Conservation (phyloP, 2,113 vertebrate genomes). For the Peucedramus taeniatus region DNA sequence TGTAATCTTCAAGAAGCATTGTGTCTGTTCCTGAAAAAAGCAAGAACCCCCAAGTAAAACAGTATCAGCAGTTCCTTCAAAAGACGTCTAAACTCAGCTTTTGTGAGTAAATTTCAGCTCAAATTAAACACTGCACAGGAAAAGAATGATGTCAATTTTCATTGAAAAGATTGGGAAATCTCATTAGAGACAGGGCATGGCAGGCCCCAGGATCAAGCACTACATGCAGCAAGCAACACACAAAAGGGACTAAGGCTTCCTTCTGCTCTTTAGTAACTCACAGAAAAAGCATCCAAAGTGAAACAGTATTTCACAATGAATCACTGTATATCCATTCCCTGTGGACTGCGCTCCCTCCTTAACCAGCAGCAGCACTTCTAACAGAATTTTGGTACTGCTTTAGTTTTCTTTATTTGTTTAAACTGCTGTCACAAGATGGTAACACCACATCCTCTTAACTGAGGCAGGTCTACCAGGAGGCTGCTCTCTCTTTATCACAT, state of each 20-base stretch:
- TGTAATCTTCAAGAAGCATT: constrained; percentile 90
- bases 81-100: background rate
- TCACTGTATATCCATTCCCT: background rate
- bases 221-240: background rate
- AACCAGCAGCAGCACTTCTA: background rate
- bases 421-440: background rate
- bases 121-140: background rate
- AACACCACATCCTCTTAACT: background rate
- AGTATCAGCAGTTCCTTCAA: background rate
- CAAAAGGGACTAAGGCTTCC: background rate
- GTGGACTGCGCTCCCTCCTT: background rate
- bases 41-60: background rate
- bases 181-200: background rate
- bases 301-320: background rate
- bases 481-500: background rate
- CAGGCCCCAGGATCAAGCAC: background rate
- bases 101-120: background rate
- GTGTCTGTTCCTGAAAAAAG: constrained; percentile 84
- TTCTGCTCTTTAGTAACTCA: background rate
- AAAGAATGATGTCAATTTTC: background rate
- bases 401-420: background rate
- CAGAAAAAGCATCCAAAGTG: background rate
- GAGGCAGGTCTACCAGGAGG: background rate
- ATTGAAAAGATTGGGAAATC: background rate
- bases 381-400: background rate